Base-by-base conservation (phyloP, 2,113 vertebrate species). In the Entomyzon cyanotis region DNA sequence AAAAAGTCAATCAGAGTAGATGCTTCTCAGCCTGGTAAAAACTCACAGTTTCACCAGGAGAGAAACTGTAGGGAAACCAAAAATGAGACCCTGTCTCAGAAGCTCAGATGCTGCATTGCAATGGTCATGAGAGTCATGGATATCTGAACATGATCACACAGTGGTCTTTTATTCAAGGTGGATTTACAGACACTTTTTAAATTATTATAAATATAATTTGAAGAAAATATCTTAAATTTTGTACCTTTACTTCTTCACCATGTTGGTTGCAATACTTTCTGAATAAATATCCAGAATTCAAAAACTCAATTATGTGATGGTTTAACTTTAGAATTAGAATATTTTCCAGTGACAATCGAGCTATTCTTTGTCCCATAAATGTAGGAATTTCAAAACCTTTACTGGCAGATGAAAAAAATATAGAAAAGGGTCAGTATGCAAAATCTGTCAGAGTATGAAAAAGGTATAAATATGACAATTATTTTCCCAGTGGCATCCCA, bases 1-100 rank as follows among this genome's bases (percentile, higher is more conserved):
- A 91, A 94, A 93, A 96, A 94, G 91, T 85, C 89, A 95, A 77
- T 83, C 90, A 95, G 50, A 62, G 70, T 8, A 86, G 68, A 59
- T 55, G 28, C 11, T 96, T 81, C 47, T 64, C n/a, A 79, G 56
- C 28, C 39, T 77, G 22, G 37, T 74, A 73, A 84, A 93, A 88
- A 13, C n/a, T 4, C 8, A 8, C 47, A 27, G 19, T 90, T 96
- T 90, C 21, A 16, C 10, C 9, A 10, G n/a, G 28, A 90, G n/a
- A 64, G 49, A 91, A 90, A 70, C 3, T 8, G 22, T 16, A 68
- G 9, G 13, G 25, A 69, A 42, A 47, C 31, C 46, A 60, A 85
- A 95, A 87, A 31, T 22, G 27, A 82, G 18, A 52, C 5, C 2
- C 15, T 25, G 1, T 46, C 68, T 84, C 39, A 58, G 69, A 63